Evolutionary conservation across 2,888 invertebrate genomes (phyloP).

Genomic region (Caenorhabditis panamensis): DNA sequence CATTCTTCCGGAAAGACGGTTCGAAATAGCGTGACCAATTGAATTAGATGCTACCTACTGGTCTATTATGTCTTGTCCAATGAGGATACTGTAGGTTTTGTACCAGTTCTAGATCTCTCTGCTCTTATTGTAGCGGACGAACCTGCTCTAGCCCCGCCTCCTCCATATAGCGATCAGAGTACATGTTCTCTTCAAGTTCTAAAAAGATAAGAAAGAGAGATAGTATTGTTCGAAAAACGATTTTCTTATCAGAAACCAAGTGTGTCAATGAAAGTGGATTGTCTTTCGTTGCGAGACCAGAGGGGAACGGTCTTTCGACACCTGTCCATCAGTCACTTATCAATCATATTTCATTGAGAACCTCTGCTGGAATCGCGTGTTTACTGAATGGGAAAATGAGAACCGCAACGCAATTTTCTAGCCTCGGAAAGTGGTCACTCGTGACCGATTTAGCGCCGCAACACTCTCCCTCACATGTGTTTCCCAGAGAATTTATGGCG

Average conservation of each 20-base stretch:
- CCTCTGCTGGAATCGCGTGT: too few relatives aligned
- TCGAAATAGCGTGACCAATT: constrained; percentile 5
- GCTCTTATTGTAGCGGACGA: neutral
- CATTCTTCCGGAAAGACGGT: constrained; percentile 19
- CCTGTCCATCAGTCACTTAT: neutral
- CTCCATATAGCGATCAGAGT: neutral
- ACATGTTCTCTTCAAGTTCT: neutral
- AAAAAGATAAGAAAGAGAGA: neutral
- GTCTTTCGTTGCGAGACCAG: constrained; percentile 13
- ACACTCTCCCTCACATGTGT: constrained; percentile 20
- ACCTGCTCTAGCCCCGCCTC: neutral
- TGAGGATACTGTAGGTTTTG: neutral
- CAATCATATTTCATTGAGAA: neutral
- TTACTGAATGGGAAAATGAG: constrained; percentile 22
- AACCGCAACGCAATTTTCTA: constrained; percentile 25
- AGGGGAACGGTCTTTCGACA: neutral
- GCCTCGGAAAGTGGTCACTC: constrained; percentile 43
- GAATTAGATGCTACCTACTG: neutral
- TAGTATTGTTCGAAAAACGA: neutral
- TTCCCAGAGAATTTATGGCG: constrained; percentile 6
- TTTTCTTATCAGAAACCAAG: neutral
- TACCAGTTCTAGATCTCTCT: neutral
- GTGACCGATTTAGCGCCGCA: constrained; percentile 29
- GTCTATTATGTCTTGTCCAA: neutral
- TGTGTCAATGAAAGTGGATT: constrained; percentile 12